Percentiles rank a stretch among this genome's conserved stretches.
phyloP scores from a whole-genome alignment of 2,113 vertebrate genomes.

The Notechis scutatus region DNA sequence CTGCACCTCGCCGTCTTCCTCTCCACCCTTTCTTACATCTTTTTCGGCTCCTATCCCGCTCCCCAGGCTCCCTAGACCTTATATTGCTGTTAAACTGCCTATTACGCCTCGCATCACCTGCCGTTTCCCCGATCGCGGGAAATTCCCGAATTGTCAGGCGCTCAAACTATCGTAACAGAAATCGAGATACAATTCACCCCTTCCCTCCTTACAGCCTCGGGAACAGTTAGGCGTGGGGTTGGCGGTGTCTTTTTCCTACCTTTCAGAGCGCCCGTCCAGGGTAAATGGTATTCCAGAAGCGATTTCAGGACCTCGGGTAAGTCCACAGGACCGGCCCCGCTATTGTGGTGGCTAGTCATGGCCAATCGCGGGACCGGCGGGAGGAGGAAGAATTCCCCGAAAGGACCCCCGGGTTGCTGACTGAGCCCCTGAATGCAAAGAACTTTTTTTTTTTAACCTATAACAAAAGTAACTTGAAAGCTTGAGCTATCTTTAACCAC shows the following conservation, averaged over 20 bases:
- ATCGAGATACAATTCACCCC: neutral
- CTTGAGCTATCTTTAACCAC: neutral
- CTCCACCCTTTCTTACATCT: neutral
- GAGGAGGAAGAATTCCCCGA: conserved; percentile 1
- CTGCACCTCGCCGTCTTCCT: conserved; percentile 25
- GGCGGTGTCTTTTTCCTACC: conserved; percentile 59
- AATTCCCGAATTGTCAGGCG: neutral
- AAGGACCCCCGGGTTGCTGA: conserved; percentile 11
- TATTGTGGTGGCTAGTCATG: conserved; percentile 66
- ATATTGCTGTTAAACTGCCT: neutral
- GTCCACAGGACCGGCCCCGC: conserved; percentile 72
- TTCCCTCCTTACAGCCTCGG: neutral
- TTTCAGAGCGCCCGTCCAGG: conserved; percentile 73
- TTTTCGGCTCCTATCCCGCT: neutral
- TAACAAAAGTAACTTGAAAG: neutral
- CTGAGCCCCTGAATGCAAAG: neutral
- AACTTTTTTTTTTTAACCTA: neutral
- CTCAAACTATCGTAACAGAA: neutral
- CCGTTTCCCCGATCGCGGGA: neutral
- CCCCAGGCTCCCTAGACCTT: no score
- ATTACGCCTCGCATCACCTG: neutral
- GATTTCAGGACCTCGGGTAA: conserved; percentile 85
- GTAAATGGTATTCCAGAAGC: conserved; percentile 80
- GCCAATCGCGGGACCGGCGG: conserved; percentile 44
- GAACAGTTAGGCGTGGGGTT: neutral